Base-by-base conservation (phyloP, 2,113 vertebrate species). In the Bubo blakistoni region DNA sequence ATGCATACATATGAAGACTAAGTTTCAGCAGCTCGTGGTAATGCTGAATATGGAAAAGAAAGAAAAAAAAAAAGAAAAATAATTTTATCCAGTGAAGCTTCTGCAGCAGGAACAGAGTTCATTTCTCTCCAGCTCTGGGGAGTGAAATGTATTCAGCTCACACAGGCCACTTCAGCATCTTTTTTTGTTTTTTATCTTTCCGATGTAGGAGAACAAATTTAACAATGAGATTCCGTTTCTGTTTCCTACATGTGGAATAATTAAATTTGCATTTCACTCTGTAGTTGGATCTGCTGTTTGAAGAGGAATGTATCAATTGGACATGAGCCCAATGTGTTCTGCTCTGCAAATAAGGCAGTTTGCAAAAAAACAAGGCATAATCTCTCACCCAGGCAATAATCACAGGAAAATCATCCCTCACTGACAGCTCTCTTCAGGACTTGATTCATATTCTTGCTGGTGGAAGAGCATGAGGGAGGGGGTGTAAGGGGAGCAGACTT, bases 191-290 rank as follows among this genome's bases (percentile, higher is more conserved):
- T 98, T 96, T 98, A 98, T 98, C 98, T 98, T 97, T 92, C 57
- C 32, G 0, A 97, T 24, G 54, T 93, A 97, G 94, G 94, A 98
- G 98, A 98, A 97, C 97, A 98, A 98, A 98, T 98, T 97, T 97
- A 98, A 98, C 97, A 98, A 98, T 97, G 97, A 98, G 97, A 98
- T 98, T 98, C 97, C 15, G 59, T 97, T 98, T 98, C 98, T 97
- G 97, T 97, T 98, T 97, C 95, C 92, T 97, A 97, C 97, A 98
- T 96, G 98, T 98, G 97, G 97, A 98, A 98, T 98, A 98, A 98
- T 98, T 98, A 98, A 98, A 98, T 98, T 98, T 98, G 97, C 96
- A 98, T 98, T 97, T 96, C 88, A 90, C 97, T 97, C 97, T 89
- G 93, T 97, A 90, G 49, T 87, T 82, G 72, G 95, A 96, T 97